A percentile compares a stretch with the other conserved stretches of the same genome.
phyloP scores from a whole-genome alignment of 2,888 invertebrate species.

The Sialis lutaria region DNA sequence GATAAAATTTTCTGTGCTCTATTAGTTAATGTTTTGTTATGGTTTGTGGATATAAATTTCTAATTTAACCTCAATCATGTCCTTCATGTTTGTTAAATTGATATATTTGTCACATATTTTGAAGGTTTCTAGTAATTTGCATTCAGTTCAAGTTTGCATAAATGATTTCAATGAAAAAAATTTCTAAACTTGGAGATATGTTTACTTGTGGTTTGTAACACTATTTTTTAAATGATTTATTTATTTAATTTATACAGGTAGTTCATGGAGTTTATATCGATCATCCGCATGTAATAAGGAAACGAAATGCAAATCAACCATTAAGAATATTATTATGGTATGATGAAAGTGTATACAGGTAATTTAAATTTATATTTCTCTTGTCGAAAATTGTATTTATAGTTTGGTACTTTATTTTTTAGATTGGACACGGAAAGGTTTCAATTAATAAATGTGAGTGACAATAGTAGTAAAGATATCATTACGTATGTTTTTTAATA shows the following conservation, averaged over 20 bases:
- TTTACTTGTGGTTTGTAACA: not conserved
- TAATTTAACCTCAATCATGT: too few relatives aligned
- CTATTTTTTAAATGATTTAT: not conserved
- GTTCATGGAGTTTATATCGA: slow-evolving; percentile 70
- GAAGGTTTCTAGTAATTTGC: too few relatives aligned
- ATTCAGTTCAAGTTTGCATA: not conserved
- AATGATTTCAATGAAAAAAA: not conserved
- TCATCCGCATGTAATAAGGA: slow-evolving; percentile 56
- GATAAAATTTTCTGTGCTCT: too few relatives aligned
- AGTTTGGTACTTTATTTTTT: slow-evolving; percentile 25
- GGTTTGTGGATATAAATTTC: too few relatives aligned
- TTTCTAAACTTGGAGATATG: not conserved
- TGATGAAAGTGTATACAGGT: slow-evolving; percentile 79
- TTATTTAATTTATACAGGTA: slow-evolving; percentile 39
- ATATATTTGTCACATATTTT: too few relatives aligned
- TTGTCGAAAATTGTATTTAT: not conserved
- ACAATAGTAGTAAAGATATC: not conserved
- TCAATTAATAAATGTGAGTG: slow-evolving; percentile 79
- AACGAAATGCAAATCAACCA: slow-evolving; percentile 65
- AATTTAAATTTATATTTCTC: slow-evolving; percentile 18
- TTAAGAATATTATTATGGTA: slow-evolving; percentile 71
- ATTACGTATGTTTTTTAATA: not conserved
- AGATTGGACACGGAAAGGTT: slow-evolving; percentile 73
- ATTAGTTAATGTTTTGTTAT: too few relatives aligned
- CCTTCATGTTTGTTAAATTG: too few relatives aligned